Conservation (phyloP, 2,888 invertebrate species). For the Lamellibrachia columna region DNA sequence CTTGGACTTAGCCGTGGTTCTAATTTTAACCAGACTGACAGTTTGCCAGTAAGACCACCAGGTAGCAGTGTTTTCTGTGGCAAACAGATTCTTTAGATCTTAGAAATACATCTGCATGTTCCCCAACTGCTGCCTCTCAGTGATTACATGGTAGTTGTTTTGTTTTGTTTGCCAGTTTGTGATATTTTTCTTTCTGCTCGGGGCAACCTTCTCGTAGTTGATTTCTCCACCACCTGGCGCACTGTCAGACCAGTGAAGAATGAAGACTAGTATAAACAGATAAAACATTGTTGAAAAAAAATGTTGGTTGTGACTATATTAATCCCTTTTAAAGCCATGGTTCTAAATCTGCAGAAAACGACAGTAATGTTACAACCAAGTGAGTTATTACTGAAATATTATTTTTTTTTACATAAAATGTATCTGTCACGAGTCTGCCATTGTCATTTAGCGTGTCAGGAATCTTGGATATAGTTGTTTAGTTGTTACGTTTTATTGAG, state of each 20-base stretch:
- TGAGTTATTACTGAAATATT: neutral
- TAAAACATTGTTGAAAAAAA: neutral
- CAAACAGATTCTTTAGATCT: neutral
- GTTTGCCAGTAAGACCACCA: neutral
- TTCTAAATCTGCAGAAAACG: neutral
- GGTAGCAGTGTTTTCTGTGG: neutral
- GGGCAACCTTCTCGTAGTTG: neutral
- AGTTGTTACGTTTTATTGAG: neutral
- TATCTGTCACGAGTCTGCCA: too few species aligned
- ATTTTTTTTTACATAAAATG: neutral
- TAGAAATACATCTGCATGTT: neutral
- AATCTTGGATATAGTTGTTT: neutral
- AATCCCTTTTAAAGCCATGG: neutral
- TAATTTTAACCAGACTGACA: neutral
- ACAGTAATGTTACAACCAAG: neutral
- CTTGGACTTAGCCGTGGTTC: neutral
- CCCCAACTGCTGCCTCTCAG: neutral
- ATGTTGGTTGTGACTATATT: neutral
- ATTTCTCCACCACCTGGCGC: neutral
- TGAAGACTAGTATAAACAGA: neutral
- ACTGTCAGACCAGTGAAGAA: neutral
- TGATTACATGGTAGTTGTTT: neutral
- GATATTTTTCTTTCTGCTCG: neutral
- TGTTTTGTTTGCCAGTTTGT: neutral
- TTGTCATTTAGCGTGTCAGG: too few species aligned